Conservation (phyloP, 1,140 invertebrate species). For the Drosophila santomea region DNA sequence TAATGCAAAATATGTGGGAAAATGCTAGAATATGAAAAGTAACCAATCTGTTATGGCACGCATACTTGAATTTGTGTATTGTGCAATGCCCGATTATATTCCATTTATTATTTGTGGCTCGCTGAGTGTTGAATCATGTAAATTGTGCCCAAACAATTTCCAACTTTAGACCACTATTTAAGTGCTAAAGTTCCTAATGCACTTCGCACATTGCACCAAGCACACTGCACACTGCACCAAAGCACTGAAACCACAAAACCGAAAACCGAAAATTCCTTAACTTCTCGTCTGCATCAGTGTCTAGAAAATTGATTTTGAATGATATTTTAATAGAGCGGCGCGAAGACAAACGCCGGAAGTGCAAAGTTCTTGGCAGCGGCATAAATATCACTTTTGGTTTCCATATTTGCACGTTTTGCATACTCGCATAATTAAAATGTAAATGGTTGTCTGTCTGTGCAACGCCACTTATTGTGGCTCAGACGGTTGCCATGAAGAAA, state of each 20-base stretch:
- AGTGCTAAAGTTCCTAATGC: conserved; percentile 46
- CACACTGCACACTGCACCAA: conserved; percentile 47
- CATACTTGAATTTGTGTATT: conserved; percentile 37
- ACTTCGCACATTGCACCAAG: conserved; percentile 33
- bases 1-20: conserved; percentile 23
- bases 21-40: conserved; percentile 1
- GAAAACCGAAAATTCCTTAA: conserved; percentile 52
- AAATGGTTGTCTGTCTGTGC: conserved; percentile 40
- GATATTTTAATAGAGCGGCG: conserved; percentile 49
- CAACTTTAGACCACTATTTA: conserved; percentile 42
- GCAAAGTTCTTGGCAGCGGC: conserved; percentile 33
- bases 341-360: conserved; percentile 51
- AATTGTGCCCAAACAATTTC: conserved; percentile 55
- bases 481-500: conserved; percentile 9
- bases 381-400: conserved; percentile 69
- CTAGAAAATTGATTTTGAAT: conserved; percentile 72
- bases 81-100: conserved; percentile 36
- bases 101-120: conserved; percentile 54
- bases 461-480: conserved; percentile 8
- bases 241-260: conserved; percentile 52
- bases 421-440: conserved; percentile 63
- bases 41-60: conserved; percentile 17
- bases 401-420: conserved; percentile 63
- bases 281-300: conserved; percentile 46
- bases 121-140: conserved; percentile 61